Evolutionary conservation across 2,113 vertebrate genomes (phyloP), one percentile per base, ranked within the genome.

Genomic region (Pongo abelii): DNA sequence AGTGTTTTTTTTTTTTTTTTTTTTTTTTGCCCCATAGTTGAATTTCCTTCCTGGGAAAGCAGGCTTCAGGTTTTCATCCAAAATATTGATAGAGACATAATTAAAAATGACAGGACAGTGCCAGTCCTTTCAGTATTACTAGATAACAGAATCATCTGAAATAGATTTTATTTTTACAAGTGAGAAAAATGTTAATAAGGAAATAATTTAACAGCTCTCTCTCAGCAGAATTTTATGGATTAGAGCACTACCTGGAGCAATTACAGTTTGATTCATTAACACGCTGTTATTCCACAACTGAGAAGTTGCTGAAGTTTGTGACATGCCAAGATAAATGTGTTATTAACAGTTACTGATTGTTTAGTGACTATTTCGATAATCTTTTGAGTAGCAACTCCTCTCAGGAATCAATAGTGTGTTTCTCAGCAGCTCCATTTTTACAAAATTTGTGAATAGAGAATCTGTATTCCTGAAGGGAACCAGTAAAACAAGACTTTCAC

Each of bases 271-370:
- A 55, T 77, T 86, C 1, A 2, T n/a, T 46, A 20, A 8, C 17
- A 74, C 7, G 20, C 22, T 80, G 38, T 79, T 88, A 30, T 43
- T 78, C 96, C 98, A 99, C 70, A 99, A 94, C 94, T 98, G 98
- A 81, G 99, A 98, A 77, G 99, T 99, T 5, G 98, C 98, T 27
- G 99, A 99, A 16, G 99, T 99, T 98, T 99, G 99, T 95, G 99
- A 99, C 99, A 99, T 99, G 48, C 99, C 98, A 81, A 99, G 99
- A 98, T 99, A 99, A 97, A 99, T 99, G 99, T 99, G 97, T 99
- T 99, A 98, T 99, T 99, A 98, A 99, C 99, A 94, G 99, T 99
- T 46, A 99, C 99, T 98, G 99, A 99, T 98, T 99, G 99, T 95
- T 99, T 99, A 50, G 99, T 99, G 98, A 99, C 99, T 91, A 99